Evolutionary conservation across 2,888 invertebrate species (phyloP), one percentile per base, ranked within the genome.

Genomic region (Amphipoea oculea): DNA sequence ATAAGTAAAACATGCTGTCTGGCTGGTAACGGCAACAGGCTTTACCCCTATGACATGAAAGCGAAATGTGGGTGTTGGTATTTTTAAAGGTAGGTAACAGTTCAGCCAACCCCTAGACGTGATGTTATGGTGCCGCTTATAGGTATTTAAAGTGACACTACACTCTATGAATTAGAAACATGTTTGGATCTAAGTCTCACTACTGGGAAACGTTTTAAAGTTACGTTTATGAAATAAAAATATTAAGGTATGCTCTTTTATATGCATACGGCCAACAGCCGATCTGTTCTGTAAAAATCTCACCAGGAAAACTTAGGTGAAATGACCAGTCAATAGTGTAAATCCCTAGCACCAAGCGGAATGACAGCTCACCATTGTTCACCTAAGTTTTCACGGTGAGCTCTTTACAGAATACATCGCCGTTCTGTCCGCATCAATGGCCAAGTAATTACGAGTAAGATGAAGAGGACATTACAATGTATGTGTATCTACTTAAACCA

Each of bases 401-500:
- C 6, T 51, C 20, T 51, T 51, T 17, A 51, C 23, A 57, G 11
- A 57, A 9, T 57, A 57, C 23, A 57, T 57, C 11, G 23, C 11
- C 17, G 23, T 17, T 73, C 14, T 40, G 1, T 42, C 1, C 48
- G 42, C 71, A 57, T 73, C n/a, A 70, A 36, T 85, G 36, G 42
- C 65, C 48, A 62, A 73, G 40, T 54, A 72, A 75, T 74, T 42
- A 40, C 40, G 40, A 40, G 4, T 40, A n/a, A 60, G 57, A 73
- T 70, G 36, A 73, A 72, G 60, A 70, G 73, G 29, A 40, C 51
- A 78, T 73, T 65, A 51, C 12, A 40, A 66, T 66, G 54, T 48
- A 12, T 70, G 54, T 42, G 20, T 68, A 60, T 1, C 1, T n/a
- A n/a, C n/a, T n/a, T 51, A 23, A 77, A 75, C 65, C 62, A 76